These are phyloP conservation scores for Drosophila ohnishii DNA, from an alignment of 1,140 invertebrate genomes.

Conservation along the genomic window DNA sequence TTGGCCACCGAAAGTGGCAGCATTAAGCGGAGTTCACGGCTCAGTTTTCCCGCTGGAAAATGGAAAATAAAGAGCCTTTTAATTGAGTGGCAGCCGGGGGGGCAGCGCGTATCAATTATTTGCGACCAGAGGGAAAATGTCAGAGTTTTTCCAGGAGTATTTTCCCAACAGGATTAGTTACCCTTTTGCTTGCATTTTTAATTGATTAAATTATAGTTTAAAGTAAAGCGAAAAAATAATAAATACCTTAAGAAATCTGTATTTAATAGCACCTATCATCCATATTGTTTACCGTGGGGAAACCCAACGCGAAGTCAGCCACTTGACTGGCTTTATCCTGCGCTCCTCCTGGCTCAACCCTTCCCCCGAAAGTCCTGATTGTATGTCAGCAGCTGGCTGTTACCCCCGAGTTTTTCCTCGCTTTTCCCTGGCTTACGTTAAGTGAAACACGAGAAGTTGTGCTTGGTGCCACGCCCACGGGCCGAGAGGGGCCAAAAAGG, in stretches of 20 bases:
- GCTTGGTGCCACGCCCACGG: slow-evolving; percentile 18
- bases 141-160: not conserved
- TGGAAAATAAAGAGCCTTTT: slow-evolving; percentile 14
- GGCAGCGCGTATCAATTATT: slow-evolving; percentile 14
- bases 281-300: slow-evolving; percentile 2
- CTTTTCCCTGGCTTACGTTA: slow-evolving; percentile 32
- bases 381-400: slow-evolving; percentile 18
- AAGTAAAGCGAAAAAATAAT: not conserved
- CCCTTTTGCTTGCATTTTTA: not conserved
- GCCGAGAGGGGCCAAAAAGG: not conserved
- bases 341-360: not conserved
- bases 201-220: not conserved
- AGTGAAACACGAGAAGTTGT: slow-evolving; percentile 41
- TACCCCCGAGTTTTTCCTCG: not conserved
- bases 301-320: slow-evolving; percentile 8
- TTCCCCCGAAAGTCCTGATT: slow-evolving; percentile 15
- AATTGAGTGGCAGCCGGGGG: slow-evolving; percentile 19
- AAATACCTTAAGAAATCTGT: not conserved
- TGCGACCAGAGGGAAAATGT: not conserved
- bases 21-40: slow-evolving; percentile 4
- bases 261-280: slow-evolving; percentile 16
- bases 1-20: not conserved
- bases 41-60: slow-evolving; percentile 6
- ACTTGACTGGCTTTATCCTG: slow-evolving; percentile 26
- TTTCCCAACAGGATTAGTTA: not conserved